Evolutionary conservation across 2,797 vertebrate species (phyloP), one percentile per base, ranked within the genome.

Genomic region (Mareca strepera): DNA sequence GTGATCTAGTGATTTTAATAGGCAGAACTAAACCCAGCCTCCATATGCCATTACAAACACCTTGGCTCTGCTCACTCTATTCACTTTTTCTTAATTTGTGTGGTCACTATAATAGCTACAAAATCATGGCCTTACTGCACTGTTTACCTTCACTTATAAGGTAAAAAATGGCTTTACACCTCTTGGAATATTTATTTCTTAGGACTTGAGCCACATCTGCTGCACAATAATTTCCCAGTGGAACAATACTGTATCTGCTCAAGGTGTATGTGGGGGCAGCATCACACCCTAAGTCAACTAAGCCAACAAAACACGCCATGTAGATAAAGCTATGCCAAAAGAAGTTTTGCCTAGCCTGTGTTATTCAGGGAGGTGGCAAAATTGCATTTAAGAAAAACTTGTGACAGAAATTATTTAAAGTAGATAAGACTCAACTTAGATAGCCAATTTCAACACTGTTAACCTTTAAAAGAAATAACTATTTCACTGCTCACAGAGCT

Each of bases 401-500:
- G 48, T 86, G 77, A 84, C 46, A 92, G 62, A 22, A 8, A n/a
- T 66, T 93, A 93, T 91, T 94, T 78, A 59, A 6, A 88, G 39
- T 63, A 91, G 92, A 59, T 95, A 94, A 94, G 67, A 26, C 62
- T 75, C 72, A 37, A 73, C 52, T 80, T 82, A 79, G 74, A 64
- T 53, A 88, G 79, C 77, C 82, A 88, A 67, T 67, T 88, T 92
- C 83, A 94, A 92, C 70, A 91, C 48, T 53, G 46, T 28, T 97
- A 92, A 88, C 90, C 80, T 96, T 93, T 86, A 88, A 66, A 82
- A 79, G 55, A 93, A 93, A n/a, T 79, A 94, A 74, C 39, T 59
- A 63, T 82, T 88, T 76, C 70, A 88, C 43, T 23, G 23, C 66
- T 83, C 2, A 0, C 6, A 81, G 33, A n/a, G 4, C 52, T 64